These are phyloP conservation scores for Bruchidius siliquastri DNA, from an alignment of 2,888 invertebrate genomes.

Conservation along the genomic window DNA sequence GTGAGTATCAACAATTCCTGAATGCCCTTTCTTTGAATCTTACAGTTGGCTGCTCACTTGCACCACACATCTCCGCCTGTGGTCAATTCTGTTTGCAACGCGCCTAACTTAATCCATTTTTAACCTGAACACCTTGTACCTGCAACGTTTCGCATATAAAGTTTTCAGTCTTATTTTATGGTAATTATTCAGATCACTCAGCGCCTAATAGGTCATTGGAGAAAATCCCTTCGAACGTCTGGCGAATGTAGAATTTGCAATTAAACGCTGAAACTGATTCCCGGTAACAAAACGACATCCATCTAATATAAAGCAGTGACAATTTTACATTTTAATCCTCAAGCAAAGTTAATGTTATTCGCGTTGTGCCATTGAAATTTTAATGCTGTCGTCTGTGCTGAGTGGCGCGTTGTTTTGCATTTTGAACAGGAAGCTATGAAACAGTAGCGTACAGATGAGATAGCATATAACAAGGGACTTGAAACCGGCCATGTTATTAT, in stretches of 20 bases:
- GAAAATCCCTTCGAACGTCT: conserved; percentile 1
- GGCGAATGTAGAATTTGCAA: conserved; percentile 14
- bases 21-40: too few relatives aligned
- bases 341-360: conserved; percentile 8
- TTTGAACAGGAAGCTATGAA: background rate
- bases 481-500: too few relatives aligned
- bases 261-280: conserved; percentile 15
- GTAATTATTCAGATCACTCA: background rate
- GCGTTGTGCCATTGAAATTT: conserved; percentile 14
- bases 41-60: too few relatives aligned
- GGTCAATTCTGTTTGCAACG: too few relatives aligned
- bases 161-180: background rate
- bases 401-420: background rate
- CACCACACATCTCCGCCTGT: too few relatives aligned
- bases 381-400: conserved; percentile 11
- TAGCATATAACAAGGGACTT: too few relatives aligned
- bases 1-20: too few relatives aligned
- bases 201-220: background rate
- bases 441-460: background rate
- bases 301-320: conserved; percentile 4
- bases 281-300: conserved; percentile 9
- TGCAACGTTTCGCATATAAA: background rate
- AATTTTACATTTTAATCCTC: conserved; percentile 12
- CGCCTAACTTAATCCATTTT: background rate
- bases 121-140: background rate